These are phyloP conservation scores for Nymphalis polychloros DNA, from an alignment of 2,888 invertebrate species.

Conservation along the genomic window DNA sequence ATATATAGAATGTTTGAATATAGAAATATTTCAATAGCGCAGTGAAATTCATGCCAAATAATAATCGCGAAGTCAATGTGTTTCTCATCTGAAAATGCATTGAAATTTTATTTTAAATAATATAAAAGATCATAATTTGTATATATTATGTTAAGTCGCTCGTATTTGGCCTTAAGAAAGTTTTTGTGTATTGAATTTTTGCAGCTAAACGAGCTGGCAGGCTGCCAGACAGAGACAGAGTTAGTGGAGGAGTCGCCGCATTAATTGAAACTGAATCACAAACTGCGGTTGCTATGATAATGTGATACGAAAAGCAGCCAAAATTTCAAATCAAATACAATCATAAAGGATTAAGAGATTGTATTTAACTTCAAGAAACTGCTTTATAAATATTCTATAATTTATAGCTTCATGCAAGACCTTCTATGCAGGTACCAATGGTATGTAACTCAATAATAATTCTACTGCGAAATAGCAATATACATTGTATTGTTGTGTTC, in stretches of 20 bases:
- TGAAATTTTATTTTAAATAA: not conserved
- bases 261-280: constrained; percentile 36
- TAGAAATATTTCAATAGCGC: too few relatives aligned
- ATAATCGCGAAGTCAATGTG: too few relatives aligned
- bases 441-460: too few relatives aligned
- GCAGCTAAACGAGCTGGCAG: constrained; percentile 35
- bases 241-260: constrained; percentile 15
- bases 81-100: too few relatives aligned
- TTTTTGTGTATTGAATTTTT: constrained; percentile 29
- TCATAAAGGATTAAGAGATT: not conserved
- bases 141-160: not conserved
- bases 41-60: too few relatives aligned
- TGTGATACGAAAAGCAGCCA: constrained; percentile 33
- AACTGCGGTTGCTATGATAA: constrained; percentile 35
- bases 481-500: too few relatives aligned
- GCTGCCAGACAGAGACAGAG: constrained; percentile 23
- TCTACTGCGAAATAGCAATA: too few relatives aligned
- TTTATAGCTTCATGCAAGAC: too few relatives aligned
- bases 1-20: too few relatives aligned
- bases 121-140: not conserved
- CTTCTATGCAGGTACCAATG: too few relatives aligned
- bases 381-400: too few relatives aligned
- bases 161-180: constrained; percentile 7
- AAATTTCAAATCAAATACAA: constrained; percentile 19
- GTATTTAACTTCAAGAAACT: not conserved